A percentile compares a stretch with the other conserved stretches of the same genome.
Conservation (phyloP, 1,140 invertebrate genomes). For the Tetramorium simillimum region DNA sequence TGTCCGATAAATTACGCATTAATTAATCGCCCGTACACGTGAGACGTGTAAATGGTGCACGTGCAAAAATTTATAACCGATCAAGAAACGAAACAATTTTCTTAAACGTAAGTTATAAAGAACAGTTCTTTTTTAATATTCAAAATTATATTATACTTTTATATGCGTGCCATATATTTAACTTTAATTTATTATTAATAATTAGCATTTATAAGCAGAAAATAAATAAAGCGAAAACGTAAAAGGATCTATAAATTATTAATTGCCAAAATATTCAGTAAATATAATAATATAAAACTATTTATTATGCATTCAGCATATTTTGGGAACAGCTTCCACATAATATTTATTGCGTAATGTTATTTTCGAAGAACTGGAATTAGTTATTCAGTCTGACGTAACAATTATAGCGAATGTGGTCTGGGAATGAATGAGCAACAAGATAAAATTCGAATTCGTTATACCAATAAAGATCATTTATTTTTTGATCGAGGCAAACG, state of each 20-base stretch:
- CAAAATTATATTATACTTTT: neutral
- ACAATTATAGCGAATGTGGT: neutral
- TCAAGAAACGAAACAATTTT: neutral
- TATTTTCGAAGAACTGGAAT: neutral
- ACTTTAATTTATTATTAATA: neutral
- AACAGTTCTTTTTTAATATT: neutral
- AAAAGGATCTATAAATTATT: neutral
- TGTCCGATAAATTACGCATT: constrained; percentile 6
- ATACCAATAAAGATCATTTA: constrained; percentile 36
- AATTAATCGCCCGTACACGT: neutral
- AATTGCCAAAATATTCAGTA: neutral
- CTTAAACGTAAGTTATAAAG: neutral
- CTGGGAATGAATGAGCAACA: neutral
- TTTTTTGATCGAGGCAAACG: constrained; percentile 29
- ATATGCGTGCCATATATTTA: neutral
- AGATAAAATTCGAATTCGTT: constrained; percentile 10
- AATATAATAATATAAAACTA: neutral
- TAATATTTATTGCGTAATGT: neutral
- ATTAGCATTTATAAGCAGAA: neutral
- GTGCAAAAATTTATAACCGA: neutral
- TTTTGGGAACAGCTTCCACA: neutral
- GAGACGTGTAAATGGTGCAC: neutral
- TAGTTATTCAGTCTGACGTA: neutral
- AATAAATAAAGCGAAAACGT: neutral
- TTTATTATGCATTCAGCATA: neutral